Evolutionary conservation across 2,888 invertebrate species (phyloP).

Genomic region (Pandemis cinnamomeana): DNA sequence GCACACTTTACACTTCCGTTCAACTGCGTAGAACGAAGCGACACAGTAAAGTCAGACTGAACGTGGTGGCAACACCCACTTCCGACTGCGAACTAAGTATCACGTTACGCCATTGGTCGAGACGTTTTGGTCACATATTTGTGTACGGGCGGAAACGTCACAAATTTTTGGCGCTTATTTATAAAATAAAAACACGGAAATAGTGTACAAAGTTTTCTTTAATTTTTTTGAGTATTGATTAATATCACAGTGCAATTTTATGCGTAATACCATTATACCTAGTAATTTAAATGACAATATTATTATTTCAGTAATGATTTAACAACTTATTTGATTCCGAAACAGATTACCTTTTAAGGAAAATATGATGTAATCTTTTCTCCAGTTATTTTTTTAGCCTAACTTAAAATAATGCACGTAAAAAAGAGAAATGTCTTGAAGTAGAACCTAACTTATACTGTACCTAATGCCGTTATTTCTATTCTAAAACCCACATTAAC

Average conservation of each 20-base stretch:
- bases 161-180: constrained; percentile 6
- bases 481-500: background rate
- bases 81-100: background rate
- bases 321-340: no score
- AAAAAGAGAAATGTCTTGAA: background rate
- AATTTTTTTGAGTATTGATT: constrained; percentile 13
- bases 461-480: background rate
- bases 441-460: background rate
- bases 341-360: no score
- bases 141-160: background rate
- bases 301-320: no score
- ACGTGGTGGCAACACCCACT: constrained; percentile 13
- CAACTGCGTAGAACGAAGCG: constrained; percentile 6
- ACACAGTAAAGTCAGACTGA: background rate
- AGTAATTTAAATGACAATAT: no score
- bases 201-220: constrained; percentile 17
- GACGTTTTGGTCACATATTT: background rate
- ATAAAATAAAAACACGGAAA: constrained; percentile 4
- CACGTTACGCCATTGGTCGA: constrained; percentile 9
- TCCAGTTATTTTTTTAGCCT: background rate
- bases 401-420: background rate
- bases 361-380: background rate
- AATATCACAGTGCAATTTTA: constrained; percentile 34
- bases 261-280: background rate
- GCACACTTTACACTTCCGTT: background rate